Conservation (phyloP, 2,888 invertebrate species). For the Acleris cristana region DNA sequence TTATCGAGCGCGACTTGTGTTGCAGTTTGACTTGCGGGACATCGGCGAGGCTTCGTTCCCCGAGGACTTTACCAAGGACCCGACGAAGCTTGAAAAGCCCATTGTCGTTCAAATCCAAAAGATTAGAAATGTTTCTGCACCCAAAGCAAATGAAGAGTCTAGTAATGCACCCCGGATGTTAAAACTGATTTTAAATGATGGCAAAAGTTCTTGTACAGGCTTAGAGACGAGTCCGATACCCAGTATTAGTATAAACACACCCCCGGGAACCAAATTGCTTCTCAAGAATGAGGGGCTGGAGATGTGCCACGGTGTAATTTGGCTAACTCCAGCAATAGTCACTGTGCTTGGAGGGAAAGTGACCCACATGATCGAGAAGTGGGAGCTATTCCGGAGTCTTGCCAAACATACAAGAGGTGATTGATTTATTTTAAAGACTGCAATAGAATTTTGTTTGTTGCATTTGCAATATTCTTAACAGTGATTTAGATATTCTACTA, state of each 20-base stretch:
- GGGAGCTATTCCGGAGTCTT: slow-evolving; percentile 89
- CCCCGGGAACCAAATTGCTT: slow-evolving; percentile 94
- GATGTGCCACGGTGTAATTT: slow-evolving; percentile 88
- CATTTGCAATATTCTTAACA: neutral
- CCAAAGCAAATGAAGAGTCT: slow-evolving; percentile 95
- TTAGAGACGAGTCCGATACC: slow-evolving; percentile 90
- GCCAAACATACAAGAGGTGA: slow-evolving; percentile 85
- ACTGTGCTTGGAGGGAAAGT: slow-evolving; percentile 94
- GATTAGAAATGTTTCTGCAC: slow-evolving; percentile 93
- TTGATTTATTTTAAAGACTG: slow-evolving; percentile 38
- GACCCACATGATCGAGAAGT: slow-evolving; percentile 91
- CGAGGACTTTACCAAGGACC: slow-evolving; percentile 86
- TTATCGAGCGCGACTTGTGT: slow-evolving; percentile 41
- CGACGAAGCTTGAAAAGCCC: slow-evolving; percentile 77
- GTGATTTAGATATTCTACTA: no score
- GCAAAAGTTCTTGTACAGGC: slow-evolving; percentile 89
- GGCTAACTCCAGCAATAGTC: slow-evolving; percentile 87
- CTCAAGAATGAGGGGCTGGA: slow-evolving; percentile 73
- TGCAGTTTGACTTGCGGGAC: slow-evolving; percentile 90
- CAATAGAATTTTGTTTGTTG: neutral
- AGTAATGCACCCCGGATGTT: slow-evolving; percentile 92
- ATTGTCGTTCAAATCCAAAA: slow-evolving; percentile 95
- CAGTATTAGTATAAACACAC: slow-evolving; percentile 89
- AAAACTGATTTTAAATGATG: slow-evolving; percentile 93
- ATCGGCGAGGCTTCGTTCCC: slow-evolving; percentile 90